Evolutionary conservation across 2,888 invertebrate genomes (phyloP), one percentile per base, ranked within the genome.

Genomic region (Diabrotica balteata): DNA sequence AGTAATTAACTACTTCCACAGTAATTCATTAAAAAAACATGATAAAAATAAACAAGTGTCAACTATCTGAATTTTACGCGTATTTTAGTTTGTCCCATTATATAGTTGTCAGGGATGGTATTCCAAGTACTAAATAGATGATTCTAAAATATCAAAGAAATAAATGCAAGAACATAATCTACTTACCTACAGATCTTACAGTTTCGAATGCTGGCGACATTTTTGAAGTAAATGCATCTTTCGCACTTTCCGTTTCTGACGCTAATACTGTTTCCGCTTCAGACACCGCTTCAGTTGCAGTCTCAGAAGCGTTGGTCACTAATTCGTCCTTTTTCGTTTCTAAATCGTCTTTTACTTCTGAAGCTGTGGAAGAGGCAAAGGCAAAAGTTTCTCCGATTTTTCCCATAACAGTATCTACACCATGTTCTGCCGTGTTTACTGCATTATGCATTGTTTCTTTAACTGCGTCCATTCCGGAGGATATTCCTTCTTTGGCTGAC

Each of bases 221-320:
- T 62, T 73, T 67, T 32, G 68, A 55, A 17, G 64, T 51, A 44
- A 71, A 69, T 8, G 66, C 71, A 43, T 78, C 75, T 66, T 76
- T 76, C 8, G 74, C 73, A 59, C 75, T 74, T 54, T 79, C 82
- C 2, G 76, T 75, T 77, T 82, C 82, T 3, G 81, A 80, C 7
- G 77, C 77, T 53, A 82, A 58, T 1, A 82, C 79, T 2, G 82
- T 83, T 72, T 82, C 82, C 10, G 82, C 80, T 71, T 82, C 81
- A 4, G 82, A 82, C 9, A 82, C 78, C 10, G 79, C 81, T 72
- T 83, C 83, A 9, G 75, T 74, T 6, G 78, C 72, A 7, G 72
- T 70, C 58, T 81, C 81, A 17, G 77, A 68, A 7, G 73, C 73
- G 65, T 76, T 78, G 44, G 76, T 73, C 1, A 75, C 22, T 6